Base-by-base conservation (phyloP, 2,113 vertebrate genomes). In the Saguinus midas region DNA sequence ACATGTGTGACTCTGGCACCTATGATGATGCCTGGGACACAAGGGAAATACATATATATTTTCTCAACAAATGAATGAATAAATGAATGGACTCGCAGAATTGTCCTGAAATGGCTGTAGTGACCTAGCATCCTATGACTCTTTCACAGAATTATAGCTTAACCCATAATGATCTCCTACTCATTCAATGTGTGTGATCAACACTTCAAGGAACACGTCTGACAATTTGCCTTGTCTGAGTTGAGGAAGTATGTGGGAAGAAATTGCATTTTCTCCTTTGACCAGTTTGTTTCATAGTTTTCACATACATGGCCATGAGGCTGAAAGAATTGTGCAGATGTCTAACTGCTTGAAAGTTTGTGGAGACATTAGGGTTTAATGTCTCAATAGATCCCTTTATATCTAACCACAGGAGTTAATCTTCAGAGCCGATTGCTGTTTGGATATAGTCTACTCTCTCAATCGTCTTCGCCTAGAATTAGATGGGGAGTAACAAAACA, bases 1-100 rank as follows among this genome's bases (percentile, higher is more conserved):
- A 18, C 2, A 2, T 37, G 20, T 8, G 27, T 18, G 52, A 18
- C 32, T 17, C 14, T 12, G 2, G 29, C 5, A 14, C 5, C 58
- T 1, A 2, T 3, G 7, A 10, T 8, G 2, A 14, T 17, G 3
- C 6, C 16, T n/a, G 66, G n/a, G 32, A 23, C 2, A 4, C 0
- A 11, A 40, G 16, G 57, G 89, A 76, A n/a, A 57, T 11, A 6
- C 6, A 1, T 4, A 0, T 8, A 0, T 1, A 12, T 27, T 82
- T 61, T 25, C 80, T 82, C 12, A 14, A 25, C 29, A 48, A 29
- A 18, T 13, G 16, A 45, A 45, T 11, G 45, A 32, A 13, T 13
- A 4, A 1, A 17, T 1, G 14, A 7, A 18, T 0, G 45, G 12
- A 18, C 2, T 29, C 48, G 61, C 48, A 8, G 17, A 25, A 45